A percentile compares a stretch with the other conserved stretches of the same genome.
These are phyloP conservation scores for Polydesmus complanatus DNA, from an alignment of 2,888 invertebrate genomes.

Conservation along the genomic window DNA sequence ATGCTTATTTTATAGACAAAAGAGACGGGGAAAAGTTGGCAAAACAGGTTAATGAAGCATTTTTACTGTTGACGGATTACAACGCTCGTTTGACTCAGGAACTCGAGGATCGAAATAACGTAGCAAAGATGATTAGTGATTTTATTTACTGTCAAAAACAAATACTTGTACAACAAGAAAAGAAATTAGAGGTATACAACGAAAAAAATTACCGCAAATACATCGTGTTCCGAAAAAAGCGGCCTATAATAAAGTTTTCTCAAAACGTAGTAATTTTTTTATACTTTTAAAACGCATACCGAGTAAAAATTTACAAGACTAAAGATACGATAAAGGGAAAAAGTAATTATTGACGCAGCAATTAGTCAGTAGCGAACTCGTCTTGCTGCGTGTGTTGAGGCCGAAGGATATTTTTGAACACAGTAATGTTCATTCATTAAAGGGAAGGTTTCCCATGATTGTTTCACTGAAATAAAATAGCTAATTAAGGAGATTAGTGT, in stretches of 20 bases:
- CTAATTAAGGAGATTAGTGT: not conserved
- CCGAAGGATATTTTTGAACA: too few relatives aligned
- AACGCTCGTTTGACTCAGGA: conserved; percentile 72
- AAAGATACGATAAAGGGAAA: too few relatives aligned
- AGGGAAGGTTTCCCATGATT: too few relatives aligned
- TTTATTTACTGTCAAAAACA: conserved; percentile 77
- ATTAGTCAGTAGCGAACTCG: too few relatives aligned
- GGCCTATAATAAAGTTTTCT: not conserved
- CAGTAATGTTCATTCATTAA: too few relatives aligned
- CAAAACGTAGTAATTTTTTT: not conserved
- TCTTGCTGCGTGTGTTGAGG: too few relatives aligned
- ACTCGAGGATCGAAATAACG: conserved; percentile 73
- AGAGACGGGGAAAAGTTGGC: conserved; percentile 64
- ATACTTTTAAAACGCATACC: not conserved
- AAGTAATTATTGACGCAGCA: too few relatives aligned
- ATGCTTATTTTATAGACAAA: conserved; percentile 47
- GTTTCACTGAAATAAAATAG: too few relatives aligned
- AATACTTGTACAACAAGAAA: conserved; percentile 69
- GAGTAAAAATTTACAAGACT: too few relatives aligned
- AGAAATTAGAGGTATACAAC: conserved; percentile 58
- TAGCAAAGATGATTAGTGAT: conserved; percentile 73
- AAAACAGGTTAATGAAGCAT: conserved; percentile 73
- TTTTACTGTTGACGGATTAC: conserved; percentile 71
- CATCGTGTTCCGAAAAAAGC: not conserved
- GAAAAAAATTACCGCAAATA: not conserved